phyloP scores from a whole-genome alignment of 1,140 invertebrate genomes.

The Hesperophylax magnus region DNA sequence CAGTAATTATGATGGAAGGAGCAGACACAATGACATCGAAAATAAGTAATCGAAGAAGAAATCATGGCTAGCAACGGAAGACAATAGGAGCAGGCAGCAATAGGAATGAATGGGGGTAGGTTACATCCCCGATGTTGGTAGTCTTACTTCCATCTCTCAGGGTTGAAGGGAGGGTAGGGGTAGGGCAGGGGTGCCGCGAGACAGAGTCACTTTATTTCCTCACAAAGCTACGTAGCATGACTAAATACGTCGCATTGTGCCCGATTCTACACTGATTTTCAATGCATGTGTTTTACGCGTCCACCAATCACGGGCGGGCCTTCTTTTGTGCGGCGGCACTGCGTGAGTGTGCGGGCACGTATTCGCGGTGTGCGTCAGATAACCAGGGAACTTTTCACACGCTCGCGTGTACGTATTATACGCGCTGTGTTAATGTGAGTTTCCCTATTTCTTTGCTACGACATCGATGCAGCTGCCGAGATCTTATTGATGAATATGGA shows the following conservation, averaged over 20 bases:
- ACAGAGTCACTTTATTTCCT: conserved; percentile 56
- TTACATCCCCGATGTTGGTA: too few species aligned
- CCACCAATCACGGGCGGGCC: conserved; percentile 50
- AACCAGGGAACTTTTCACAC: conserved; percentile 28
- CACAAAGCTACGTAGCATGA: conserved; percentile 57
- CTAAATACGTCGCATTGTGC: conserved; percentile 54
- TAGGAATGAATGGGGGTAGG: too few species aligned
- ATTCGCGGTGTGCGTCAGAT: conserved; percentile 14
- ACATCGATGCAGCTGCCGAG: conserved; percentile 4
- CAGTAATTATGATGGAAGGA: too few species aligned
- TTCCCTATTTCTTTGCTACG: conserved; percentile 1
- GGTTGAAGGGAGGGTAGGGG: background rate
- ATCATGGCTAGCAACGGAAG: too few species aligned
- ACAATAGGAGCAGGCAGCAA: too few species aligned
- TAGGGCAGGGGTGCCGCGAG: conserved; percentile 9
- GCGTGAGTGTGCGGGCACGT: conserved; percentile 4
- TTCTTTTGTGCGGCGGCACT: conserved; percentile 46
- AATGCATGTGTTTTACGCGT: conserved; percentile 58
- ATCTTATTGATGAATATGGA: background rate
- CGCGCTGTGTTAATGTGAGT: background rate
- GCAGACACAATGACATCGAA: too few species aligned
- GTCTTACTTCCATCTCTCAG: background rate
- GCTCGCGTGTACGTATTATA: background rate
- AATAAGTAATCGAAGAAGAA: too few species aligned
- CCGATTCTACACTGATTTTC: conserved; percentile 58